Evolutionary conservation across 1,140 invertebrate genomes (phyloP).

Genomic region (Lysiphlebus fabarum): DNA sequence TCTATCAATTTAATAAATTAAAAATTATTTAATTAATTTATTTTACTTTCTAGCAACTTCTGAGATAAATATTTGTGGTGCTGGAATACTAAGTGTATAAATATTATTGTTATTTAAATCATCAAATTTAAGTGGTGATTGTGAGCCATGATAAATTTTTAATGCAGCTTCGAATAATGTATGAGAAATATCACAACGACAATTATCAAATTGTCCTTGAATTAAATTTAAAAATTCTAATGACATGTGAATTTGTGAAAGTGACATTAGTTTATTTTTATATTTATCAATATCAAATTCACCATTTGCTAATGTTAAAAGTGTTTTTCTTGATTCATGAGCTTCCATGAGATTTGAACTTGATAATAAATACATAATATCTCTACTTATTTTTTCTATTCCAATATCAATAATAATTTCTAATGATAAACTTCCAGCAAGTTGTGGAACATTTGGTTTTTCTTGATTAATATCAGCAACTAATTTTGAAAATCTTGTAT

Average conservation of each 20-base stretch:
- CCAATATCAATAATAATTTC: conserved; percentile 45
- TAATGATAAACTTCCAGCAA: conserved; percentile 37
- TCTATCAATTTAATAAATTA: no score
- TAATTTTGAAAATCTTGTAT: conserved; percentile 36
- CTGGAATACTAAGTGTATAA: conserved; percentile 31
- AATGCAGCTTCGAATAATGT: conserved; percentile 33
- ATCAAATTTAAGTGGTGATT: conserved; percentile 34
- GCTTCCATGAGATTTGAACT: conserved; percentile 33
- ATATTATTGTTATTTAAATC: conserved; percentile 31
- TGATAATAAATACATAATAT: conserved; percentile 43
- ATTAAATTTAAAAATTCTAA: conserved; percentile 45
- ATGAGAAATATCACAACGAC: conserved; percentile 33
- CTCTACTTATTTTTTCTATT: conserved; percentile 43
- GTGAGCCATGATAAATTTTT: conserved; percentile 33
- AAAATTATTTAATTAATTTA: conserved; percentile 5
- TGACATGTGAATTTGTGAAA: conserved; percentile 43
- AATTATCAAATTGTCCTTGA: conserved; percentile 37
- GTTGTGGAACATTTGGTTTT: conserved; percentile 28
- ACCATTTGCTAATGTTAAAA: conserved; percentile 26
- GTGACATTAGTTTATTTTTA: conserved; percentile 32
- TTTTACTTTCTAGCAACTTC: conserved; percentile 36
- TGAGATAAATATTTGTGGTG: conserved; percentile 31
- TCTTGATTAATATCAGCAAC: conserved; percentile 29
- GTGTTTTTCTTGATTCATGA: conserved; percentile 32
- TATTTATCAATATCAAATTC: conserved; percentile 36